Base-by-base conservation (phyloP, 2,888 invertebrate species). In the Microctonus aethiopoides region DNA sequence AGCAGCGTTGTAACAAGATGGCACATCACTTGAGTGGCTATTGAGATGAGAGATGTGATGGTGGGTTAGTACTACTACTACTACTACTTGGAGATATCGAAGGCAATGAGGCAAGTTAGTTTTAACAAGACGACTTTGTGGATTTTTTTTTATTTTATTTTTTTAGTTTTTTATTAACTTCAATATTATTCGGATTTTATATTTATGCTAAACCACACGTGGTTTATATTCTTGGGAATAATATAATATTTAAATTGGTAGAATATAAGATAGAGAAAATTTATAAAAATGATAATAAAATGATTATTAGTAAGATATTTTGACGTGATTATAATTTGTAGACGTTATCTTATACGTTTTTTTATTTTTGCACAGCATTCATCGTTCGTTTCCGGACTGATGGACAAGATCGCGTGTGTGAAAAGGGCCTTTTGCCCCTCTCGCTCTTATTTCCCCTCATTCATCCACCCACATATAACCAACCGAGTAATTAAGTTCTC, bases 81-180 rank as follows among this genome's bases (percentile, higher is more conserved):
- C n/a, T n/a, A n/a, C 71, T 71, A 69, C 68, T 57, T 54, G 70
- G 79, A 81, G 83, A 86, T 86, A 85, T 85, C 79, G 85, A 83
- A 84, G 83, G 85, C 86, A 86, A 86, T 85, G 86, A 86, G 84
- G 82, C 86, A 78, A 82, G 84, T 79, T 83, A 85, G 84, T 86
- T 86, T 86, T 86, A 86, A 86, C 86, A 86, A 86, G 86, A 83
- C 80, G 77, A 79, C 78, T 77, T 46, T 46, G 16, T 46, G 16
- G 78, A 69, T 74, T 51, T 67, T 54, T 54, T 39, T 32, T 20
- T 32, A 46, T 66, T 41, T 57, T 66, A 41, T 24, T 34, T 54
- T 32, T 34, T 57, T 66, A 41, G 24, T 34, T 54, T 32, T 34
- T 36, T 36, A 20, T 32, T 22, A 22, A 20, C 68, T 54, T 64